Evolutionary conservation across 2,797 vertebrate genomes (phyloP).

Genomic region (Pitangus sulphuratus): DNA sequence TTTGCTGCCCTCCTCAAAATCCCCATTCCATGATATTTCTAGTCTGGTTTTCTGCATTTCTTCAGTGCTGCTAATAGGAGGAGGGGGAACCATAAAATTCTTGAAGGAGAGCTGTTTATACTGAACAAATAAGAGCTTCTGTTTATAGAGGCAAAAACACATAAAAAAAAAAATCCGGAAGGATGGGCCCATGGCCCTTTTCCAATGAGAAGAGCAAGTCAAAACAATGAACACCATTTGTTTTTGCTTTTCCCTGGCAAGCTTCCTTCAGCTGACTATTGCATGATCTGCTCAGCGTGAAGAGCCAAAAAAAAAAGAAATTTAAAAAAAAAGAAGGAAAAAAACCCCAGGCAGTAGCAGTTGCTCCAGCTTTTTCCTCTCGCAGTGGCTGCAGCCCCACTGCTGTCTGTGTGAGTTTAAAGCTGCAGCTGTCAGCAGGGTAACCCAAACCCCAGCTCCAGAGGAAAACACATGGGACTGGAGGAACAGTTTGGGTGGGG

Average conservation of each 20-base stretch:
- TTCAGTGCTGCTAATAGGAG: background rate
- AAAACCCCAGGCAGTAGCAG: background rate
- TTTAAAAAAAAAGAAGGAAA: background rate
- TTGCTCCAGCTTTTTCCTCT: background rate
- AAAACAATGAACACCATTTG: slow-evolving; percentile 55
- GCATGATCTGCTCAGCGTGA: background rate
- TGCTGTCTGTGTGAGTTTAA: background rate
- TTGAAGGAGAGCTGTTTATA: slow-evolving; percentile 31
- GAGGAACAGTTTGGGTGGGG: background rate
- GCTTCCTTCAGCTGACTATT: slow-evolving; percentile 10
- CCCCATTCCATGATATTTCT: background rate
- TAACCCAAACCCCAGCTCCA: background rate
- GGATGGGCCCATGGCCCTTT: slow-evolving; percentile 37
- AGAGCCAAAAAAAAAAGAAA: background rate
- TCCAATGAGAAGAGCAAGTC: slow-evolving; percentile 42
- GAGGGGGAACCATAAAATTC: background rate
- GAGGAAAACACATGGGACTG: background rate
- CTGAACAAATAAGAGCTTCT: slow-evolving; percentile 46
- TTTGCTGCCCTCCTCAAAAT: background rate
- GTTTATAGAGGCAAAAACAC: slow-evolving; percentile 52
- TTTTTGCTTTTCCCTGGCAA: slow-evolving; percentile 52
- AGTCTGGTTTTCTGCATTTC: background rate
- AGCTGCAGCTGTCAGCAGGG: background rate
- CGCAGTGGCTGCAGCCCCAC: fast-evolving
- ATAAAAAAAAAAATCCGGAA: slow-evolving; percentile 20